Percentiles rank a stretch among this genome's conserved stretches.
Conservation (phyloP, 2,888 invertebrate species). For the Trisateles emortualis region DNA sequence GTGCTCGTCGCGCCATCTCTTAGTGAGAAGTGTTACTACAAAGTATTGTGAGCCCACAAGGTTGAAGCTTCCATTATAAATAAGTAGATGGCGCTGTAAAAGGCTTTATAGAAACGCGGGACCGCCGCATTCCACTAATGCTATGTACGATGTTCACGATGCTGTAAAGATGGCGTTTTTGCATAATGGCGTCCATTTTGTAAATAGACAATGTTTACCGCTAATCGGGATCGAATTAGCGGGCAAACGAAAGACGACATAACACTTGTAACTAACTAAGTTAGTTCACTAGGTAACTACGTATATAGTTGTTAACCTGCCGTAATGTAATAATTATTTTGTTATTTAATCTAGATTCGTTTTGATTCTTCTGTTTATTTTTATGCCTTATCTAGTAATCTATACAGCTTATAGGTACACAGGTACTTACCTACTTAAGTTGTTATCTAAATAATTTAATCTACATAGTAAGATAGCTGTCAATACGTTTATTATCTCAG, state of each 20-base stretch:
- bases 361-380: neutral
- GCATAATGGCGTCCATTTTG: slow-evolving; percentile 44
- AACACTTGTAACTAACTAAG: neutral
- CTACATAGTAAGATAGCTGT: too few relatives aligned
- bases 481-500: too few relatives aligned
- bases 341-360: neutral
- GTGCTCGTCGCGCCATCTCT: slow-evolving; percentile 21
- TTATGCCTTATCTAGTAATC: neutral
- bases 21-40: neutral
- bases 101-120: neutral
- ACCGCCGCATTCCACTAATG: slow-evolving; percentile 13
- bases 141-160: slow-evolving; percentile 38
- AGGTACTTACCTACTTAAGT: neutral
- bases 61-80: neutral
- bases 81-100: slow-evolving; percentile 28
- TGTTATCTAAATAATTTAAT: neutral
- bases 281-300: neutral
- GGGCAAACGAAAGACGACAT: slow-evolving; percentile 13
- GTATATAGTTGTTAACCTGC: neutral
- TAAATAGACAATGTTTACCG: slow-evolving; percentile 43
- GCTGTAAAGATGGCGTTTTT: slow-evolving; percentile 43
- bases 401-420: neutral
- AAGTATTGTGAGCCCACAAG: neutral
- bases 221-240: slow-evolving; percentile 25
- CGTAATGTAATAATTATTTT: neutral